Percentiles rank a stretch among this genome's conserved stretches.
Evolutionary conservation across 2,113 vertebrate species (phyloP).

Genomic region (Paratilapia polleni): DNA sequence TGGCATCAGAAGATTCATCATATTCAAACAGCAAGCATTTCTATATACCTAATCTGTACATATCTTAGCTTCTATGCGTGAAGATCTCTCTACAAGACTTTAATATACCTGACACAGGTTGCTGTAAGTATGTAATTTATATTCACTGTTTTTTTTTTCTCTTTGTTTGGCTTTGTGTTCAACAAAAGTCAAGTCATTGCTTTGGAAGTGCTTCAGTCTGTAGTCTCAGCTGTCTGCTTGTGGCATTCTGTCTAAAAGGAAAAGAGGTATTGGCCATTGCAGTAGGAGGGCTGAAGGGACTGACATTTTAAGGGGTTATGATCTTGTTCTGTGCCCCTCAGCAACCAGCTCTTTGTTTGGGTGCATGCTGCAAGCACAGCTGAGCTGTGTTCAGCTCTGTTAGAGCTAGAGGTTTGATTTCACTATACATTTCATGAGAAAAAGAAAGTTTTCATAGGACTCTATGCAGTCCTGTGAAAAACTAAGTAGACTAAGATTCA

Average conservation of each 20-base stretch:
- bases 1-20: conserved; percentile 20
- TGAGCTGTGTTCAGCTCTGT: conserved; percentile 27
- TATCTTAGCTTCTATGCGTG: not conserved
- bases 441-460: not conserved
- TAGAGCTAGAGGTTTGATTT: conserved; percentile 3
- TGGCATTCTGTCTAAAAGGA: conserved; percentile 21
- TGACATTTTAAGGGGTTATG: conserved; percentile 66
- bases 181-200: conserved; percentile 6
- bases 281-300: conserved; percentile 1
- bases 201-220: conserved; percentile 1
- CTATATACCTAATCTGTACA: conserved; percentile 3
- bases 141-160: not conserved
- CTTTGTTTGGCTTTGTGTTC: not conserved
- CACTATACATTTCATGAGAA: not conserved
- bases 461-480: not conserved
- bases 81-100: not conserved
- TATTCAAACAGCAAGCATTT: conserved; percentile 2
- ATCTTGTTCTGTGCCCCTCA: conserved; percentile 49
- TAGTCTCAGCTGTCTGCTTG: conserved; percentile 41
- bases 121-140: not conserved
- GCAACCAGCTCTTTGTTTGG: conserved; percentile 50
- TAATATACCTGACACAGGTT: not conserved
- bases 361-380: conserved; percentile 14
- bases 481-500: too few relatives aligned
- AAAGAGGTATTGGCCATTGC: not conserved